Base-by-base conservation (phyloP, 2,113 vertebrate genomes). In the Atherinomorus stipes region DNA sequence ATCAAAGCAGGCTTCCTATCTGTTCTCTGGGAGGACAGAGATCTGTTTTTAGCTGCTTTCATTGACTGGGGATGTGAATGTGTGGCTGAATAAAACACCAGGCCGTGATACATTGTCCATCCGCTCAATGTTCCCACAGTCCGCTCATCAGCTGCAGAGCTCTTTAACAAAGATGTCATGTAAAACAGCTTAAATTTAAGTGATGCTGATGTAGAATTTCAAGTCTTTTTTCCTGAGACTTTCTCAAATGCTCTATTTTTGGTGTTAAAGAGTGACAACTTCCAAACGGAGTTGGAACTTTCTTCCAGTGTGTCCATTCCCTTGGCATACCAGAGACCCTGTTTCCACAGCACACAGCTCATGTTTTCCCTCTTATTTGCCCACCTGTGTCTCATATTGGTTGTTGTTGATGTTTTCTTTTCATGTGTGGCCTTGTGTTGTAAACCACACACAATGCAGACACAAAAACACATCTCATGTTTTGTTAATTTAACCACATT, bases 361-460 rank as follows among this genome's bases (percentile, higher is more conserved):
- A 5, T 83, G 73, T 87, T 87, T 81, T 71, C 42, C 34, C 38
- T 66, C 54, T 2, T 56, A 64, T 71, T 64, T 52, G 70, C 58
- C 83, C 90, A 91, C 87, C 82, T 91, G 90, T 90, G 88, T 63
- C 56, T 76, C 64, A 15, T 25, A 78, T 23, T 18, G 58, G 66
- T 70, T 78, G 76, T 76, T 76, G 61, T 60, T 80, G 65, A 11
- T 68, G 75, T n/a, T 67, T 25, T 70, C 25, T 45, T 73, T 67
- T 78, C 74, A 21, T 88, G 86, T 91, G 91, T 90, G 91, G 88
- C 87, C 87, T 62, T 2, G 42, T 34, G 83, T 75, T 71, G 64
- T 87, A 91, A 92, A 90, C 88, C 91, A 88, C 88, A 90, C 89
- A 88, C 83, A 25, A 56, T 62, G 78, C 66, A 61, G 49, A 34